Conservation (phyloP, 2,797 vertebrate genomes). For the Pangasius larnaudii region DNA sequence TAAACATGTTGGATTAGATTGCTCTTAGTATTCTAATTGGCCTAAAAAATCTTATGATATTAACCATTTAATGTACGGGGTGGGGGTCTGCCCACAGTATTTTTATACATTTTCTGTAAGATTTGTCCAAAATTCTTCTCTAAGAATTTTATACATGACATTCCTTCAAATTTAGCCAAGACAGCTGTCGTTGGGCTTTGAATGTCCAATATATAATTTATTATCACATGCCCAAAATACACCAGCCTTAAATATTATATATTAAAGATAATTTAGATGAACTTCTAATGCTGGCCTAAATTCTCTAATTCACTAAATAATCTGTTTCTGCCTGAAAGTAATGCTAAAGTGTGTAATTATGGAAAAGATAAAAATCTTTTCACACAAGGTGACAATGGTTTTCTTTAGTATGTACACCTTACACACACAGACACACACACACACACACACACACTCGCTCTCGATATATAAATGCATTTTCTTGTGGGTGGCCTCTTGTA, state of each 20-base stretch:
- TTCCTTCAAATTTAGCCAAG: background rate
- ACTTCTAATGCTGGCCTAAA: background rate
- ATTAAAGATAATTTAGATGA: background rate
- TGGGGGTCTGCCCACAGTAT: background rate
- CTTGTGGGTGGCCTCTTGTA: slow-evolving; percentile 56
- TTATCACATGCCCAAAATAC: background rate
- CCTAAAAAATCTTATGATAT: background rate
- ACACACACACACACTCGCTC: slow-evolving; percentile 8
- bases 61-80: too few species aligned
- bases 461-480: background rate
- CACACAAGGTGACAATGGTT: background rate
- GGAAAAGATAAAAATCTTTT: background rate
- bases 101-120: background rate
- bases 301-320: background rate
- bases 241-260: background rate
- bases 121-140: background rate
- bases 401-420: background rate
- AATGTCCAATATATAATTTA: background rate
- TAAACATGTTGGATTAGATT: background rate
- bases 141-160: background rate
- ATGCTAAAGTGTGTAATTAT: background rate
- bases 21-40: background rate
- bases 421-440: background rate
- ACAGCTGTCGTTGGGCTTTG: background rate
- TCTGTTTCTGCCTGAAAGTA: background rate